These are phyloP conservation scores for Hippolais icterina DNA, from an alignment of 2,113 vertebrate species.

Conservation along the genomic window DNA sequence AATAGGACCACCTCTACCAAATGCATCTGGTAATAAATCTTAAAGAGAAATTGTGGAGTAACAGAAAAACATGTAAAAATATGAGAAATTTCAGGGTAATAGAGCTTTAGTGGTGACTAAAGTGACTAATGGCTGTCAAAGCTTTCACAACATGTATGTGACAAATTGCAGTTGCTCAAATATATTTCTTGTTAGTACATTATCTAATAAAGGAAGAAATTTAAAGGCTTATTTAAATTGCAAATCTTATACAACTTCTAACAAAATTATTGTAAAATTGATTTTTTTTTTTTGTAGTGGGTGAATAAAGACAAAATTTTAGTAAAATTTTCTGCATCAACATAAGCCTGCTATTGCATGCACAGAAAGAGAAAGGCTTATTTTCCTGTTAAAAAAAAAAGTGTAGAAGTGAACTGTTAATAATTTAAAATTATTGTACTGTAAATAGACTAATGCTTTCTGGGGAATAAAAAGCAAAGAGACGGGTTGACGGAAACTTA, in stretches of 20 bases:
- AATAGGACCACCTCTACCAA: neutral
- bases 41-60: neutral
- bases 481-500: neutral
- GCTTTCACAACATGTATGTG: neutral
- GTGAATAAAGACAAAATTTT: neutral
- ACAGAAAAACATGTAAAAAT: neutral
- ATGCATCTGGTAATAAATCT: neutral
- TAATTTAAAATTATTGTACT: neutral
- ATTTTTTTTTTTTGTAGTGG: neutral
- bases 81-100: neutral
- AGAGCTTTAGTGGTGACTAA: neutral
- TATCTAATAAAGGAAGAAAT: neutral
- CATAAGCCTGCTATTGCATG: neutral
- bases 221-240: neutral
- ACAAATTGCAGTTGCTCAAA: neutral
- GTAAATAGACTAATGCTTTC: neutral
- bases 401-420: neutral
- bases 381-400: neutral
- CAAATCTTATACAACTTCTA: neutral
- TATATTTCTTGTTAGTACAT: neutral
- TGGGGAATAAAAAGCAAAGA: neutral
- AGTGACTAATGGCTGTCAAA: neutral
- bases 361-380: neutral
- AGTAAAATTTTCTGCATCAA: neutral
- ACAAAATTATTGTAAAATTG: neutral